Percentiles rank a stretch among this genome's conserved stretches.
Conservation (phyloP, 2,797 vertebrate species). For the Poecilia picta region DNA sequence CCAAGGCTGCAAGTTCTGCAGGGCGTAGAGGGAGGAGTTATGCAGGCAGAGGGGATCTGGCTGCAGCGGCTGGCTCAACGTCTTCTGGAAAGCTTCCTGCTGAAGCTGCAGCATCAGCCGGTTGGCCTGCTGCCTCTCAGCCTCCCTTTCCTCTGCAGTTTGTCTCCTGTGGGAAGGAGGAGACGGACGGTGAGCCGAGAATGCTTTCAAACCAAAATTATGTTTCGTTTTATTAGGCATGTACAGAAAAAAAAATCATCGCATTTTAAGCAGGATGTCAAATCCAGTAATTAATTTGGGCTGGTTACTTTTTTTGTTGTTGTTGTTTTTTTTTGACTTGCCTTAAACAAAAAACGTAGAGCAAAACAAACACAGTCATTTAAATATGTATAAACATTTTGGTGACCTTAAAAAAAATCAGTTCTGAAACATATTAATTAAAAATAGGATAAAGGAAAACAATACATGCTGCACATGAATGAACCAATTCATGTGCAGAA, state of each 20-base stretch:
- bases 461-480: not conserved
- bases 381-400: not conserved
- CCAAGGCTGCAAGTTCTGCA: conserved; percentile 99
- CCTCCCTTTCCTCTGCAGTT: conserved; percentile 96
- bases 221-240: not conserved
- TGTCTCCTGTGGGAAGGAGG: conserved; percentile 86
- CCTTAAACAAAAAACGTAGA: not conserved
- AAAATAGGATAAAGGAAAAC: not conserved
- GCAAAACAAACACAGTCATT: not conserved
- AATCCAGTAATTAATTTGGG: not conserved
- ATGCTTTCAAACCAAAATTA: not conserved
- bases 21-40: conserved; percentile 96
- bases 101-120: conserved; percentile 97
- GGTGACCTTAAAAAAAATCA: not conserved
- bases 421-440: not conserved
- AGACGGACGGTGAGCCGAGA: conserved; percentile 18
- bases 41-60: conserved; percentile 96
- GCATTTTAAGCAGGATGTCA: not conserved
- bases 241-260: not conserved
- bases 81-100: conserved; percentile 96
- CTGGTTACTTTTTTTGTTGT: not conserved
- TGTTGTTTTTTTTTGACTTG: no score
- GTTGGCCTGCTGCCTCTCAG: conserved; percentile 94
- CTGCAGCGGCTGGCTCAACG: conserved; percentile 89
- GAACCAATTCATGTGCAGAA: no score